These are phyloP conservation scores for Sylvilagus bachmani DNA, from an alignment of 2,113 vertebrate genomes.

Conservation along the genomic window DNA sequence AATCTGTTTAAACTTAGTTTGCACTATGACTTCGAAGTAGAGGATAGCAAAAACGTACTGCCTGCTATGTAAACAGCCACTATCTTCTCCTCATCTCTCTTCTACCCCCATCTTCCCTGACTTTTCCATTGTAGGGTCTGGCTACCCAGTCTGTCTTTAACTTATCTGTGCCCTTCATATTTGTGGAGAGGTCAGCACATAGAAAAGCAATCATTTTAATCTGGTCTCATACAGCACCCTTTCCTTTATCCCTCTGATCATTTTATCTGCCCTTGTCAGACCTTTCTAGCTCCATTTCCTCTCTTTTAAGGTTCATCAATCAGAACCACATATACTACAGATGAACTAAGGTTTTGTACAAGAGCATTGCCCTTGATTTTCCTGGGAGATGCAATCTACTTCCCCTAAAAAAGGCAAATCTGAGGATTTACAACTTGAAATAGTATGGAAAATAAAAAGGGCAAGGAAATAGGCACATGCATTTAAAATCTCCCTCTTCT, in stretches of 20 bases:
- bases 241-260: conserved; percentile 64
- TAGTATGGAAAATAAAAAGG: conserved; percentile 14
- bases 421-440: conserved; percentile 47
- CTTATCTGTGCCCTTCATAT: conserved; percentile 55
- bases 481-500: not conserved
- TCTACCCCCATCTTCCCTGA: not conserved
- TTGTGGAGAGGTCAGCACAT: conserved; percentile 61
- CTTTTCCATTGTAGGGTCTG: not conserved
- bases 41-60: not conserved
- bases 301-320: conserved; percentile 77
- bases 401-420: conserved; percentile 65
- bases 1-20: not conserved
- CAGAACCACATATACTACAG: conserved; percentile 49
- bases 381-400: conserved; percentile 6
- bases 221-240: conserved; percentile 33
- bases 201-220: conserved; percentile 67
- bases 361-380: conserved; percentile 62
- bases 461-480: not conserved
- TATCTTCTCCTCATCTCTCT: not conserved
- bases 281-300: conserved; percentile 73
- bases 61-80: not conserved
- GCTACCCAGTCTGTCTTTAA: not conserved
- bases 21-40: not conserved
- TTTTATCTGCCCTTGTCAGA: conserved; percentile 74
- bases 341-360: conserved; percentile 66